Base-by-base conservation (phyloP, 2,797 vertebrate genomes). In the Cottoperca gobio region DNA sequence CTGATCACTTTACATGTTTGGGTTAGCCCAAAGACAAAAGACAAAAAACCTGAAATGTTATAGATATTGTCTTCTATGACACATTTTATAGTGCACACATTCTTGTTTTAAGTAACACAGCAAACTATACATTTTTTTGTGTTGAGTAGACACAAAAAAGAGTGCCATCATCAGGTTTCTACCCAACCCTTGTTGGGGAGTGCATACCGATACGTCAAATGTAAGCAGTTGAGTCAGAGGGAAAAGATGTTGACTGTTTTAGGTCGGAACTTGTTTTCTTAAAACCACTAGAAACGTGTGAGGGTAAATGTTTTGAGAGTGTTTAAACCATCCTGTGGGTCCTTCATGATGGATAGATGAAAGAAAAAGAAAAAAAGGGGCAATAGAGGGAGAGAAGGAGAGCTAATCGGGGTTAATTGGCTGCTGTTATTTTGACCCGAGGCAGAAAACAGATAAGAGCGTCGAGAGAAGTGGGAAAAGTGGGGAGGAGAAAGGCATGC, bases 331-430 rank as follows among this genome's bases (percentile, higher is more conserved):
- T 75, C 81, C 79, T 71, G 85, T 82, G 82, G 82, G 88, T 85
- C 50, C 63, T 8, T n/a, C n/a, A 0, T 71, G 45, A 83, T 28
- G 37, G 62, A 71, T 48, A 84, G 85, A 90, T 83, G 73, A 90
- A 90, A 87, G 78, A 63, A 49, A 73, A 77, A 70, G 57, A 54
- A 42, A 81, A 28, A 82, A 86, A 63, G 55, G 39, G 60, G 74
- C 48, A 84, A 79, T 57, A 77, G 68, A 84, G n/a, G 39, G 57
- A 85, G 81, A 86, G 76, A 50, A 55, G 42, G 54, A 63, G 71
- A 76, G 83, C 91, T 95, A 94, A 95, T 95, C 88, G 37, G 89
- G 93, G 93, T 94, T 93, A 95, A 95, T 95, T 93, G 89, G 63
- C 82, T 79, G 82, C 90, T 93, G 90, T 92, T 94, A 92, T 95